Evolutionary conservation across 2,113 vertebrate genomes (phyloP), one percentile per base, ranked within the genome.

Genomic region (Hoplias malabaricus): DNA sequence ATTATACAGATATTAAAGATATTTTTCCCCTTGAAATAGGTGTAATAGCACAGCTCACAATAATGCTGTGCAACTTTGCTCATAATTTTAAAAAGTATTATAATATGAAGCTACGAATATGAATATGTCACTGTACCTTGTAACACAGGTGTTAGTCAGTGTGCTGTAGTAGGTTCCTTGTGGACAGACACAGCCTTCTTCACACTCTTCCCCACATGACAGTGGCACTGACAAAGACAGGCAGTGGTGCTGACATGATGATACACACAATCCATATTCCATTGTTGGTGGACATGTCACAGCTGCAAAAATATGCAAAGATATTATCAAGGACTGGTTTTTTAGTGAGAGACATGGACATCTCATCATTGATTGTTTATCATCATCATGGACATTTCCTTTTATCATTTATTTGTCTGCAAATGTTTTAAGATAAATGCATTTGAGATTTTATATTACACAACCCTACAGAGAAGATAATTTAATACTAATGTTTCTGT

Each of bases 181-280:
- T 0, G 96, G 96, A 84, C 97, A 99, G 79, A 94, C 91, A 56
- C 97, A 99, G 59, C 97, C 96, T 86, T 99, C 97, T 73, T 95
- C 93, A 84, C 97, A 99, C 25, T 94, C 93, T 63, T 85, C 86
- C 43, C 85, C 92, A 84, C 96, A 99, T 56, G 80, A 87, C 81
- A 94, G 95, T 16, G 91, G 90, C 69, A 87, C 23, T 2, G 95
- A 94, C 38, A 97, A 86, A 3, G 93, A 89, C 63, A 93, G 94
- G 93, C 97, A 99, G 7, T 92, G 95, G 9, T 90, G 94, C 70
- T 92, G 92, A 89, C 96, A 98, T 14, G 84, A 93, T 48, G 94
- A 93, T 80, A 95, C 94, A 40, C 96, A 99, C 21, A 91, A 91
- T 73, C 94, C 96, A 14, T 99, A 99, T 82, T 94, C 92, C 92